Evolutionary conservation across 2,888 invertebrate species (phyloP).

Genomic region (Eutolmus rufibarbis): DNA sequence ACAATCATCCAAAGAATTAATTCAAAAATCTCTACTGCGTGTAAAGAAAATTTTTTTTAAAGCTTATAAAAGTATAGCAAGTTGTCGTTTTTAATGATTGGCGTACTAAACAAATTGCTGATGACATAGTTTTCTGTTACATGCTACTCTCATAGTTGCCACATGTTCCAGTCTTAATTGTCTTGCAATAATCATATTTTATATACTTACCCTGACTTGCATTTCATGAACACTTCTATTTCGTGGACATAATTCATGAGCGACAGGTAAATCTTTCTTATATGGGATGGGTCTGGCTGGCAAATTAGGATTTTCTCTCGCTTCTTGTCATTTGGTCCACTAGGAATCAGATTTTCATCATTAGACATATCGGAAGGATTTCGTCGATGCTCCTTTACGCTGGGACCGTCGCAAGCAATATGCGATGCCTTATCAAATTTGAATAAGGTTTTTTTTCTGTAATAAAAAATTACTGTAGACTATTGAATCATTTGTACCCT

Average conservation of each 20-base stretch:
- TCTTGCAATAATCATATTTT: not conserved
- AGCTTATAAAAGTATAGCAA: too few relatives aligned
- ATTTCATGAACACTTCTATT: slow-evolving; percentile 74
- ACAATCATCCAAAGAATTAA: too few relatives aligned
- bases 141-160: too few relatives aligned
- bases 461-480: slow-evolving; percentile 48
- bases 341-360: slow-evolving; percentile 56
- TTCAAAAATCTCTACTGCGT: too few relatives aligned
- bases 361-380: slow-evolving; percentile 61
- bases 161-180: too few relatives aligned
- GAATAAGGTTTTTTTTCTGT: slow-evolving; percentile 70
- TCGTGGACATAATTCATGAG: slow-evolving; percentile 84
- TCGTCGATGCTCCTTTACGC: slow-evolving; percentile 58
- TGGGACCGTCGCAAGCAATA: slow-evolving; percentile 28
- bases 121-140: too few relatives aligned
- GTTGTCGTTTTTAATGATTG: too few relatives aligned
- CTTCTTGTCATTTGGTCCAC: slow-evolving; percentile 52
- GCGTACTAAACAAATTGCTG: too few relatives aligned
- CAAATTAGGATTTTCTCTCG: slow-evolving; percentile 76
- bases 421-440: slow-evolving; percentile 72
- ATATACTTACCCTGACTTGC: slow-evolving; percentile 66
- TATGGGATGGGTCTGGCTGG: slow-evolving; percentile 74
- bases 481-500: not conserved
- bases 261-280: slow-evolving; percentile 81
- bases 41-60: too few relatives aligned